These are phyloP conservation scores for Virgularia gustaviana DNA, from an alignment of 92 coral and sea anemone species.

Conservation along the genomic window DNA sequence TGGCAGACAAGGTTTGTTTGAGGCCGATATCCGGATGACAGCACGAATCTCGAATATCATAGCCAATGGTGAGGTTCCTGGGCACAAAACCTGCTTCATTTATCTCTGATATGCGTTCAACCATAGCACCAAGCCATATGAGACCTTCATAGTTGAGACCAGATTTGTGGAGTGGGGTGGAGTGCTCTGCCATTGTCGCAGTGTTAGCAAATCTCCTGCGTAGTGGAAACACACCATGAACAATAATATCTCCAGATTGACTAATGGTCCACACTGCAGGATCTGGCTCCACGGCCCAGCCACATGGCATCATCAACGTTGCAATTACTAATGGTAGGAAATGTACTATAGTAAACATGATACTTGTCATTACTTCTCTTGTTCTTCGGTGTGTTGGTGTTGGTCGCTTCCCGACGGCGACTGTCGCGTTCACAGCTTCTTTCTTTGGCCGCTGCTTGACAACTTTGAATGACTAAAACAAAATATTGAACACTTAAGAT, in stretches of 20 bases:
- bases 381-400: too few species aligned
- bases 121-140: conserved; percentile 31
- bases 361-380: too few species aligned
- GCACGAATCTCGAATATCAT: conserved; percentile 12
- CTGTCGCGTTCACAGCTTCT: too few species aligned
- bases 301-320: too few species aligned
- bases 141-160: conserved; percentile 7
- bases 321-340: too few species aligned
- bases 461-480: too few species aligned
- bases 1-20: conserved; percentile 19
- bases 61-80: conserved; percentile 17
- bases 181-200: neutral
- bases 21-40: conserved; percentile 8
- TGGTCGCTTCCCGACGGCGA: too few species aligned
- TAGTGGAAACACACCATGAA: conserved; percentile 14
- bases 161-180: too few species aligned
- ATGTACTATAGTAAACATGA: too few species aligned
- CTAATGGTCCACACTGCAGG: conserved; percentile 8
- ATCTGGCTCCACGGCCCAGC: neutral
- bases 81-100: conserved; percentile 6
- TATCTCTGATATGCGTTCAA: conserved; percentile 2
- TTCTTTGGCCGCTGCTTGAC: too few species aligned
- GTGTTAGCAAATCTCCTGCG: neutral
- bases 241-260: conserved; percentile 11
- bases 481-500: too few species aligned